Base-by-base conservation (phyloP, 30 jellyfish, hydroid and myxozoan species). In the Turritopsis rubra region DNA sequence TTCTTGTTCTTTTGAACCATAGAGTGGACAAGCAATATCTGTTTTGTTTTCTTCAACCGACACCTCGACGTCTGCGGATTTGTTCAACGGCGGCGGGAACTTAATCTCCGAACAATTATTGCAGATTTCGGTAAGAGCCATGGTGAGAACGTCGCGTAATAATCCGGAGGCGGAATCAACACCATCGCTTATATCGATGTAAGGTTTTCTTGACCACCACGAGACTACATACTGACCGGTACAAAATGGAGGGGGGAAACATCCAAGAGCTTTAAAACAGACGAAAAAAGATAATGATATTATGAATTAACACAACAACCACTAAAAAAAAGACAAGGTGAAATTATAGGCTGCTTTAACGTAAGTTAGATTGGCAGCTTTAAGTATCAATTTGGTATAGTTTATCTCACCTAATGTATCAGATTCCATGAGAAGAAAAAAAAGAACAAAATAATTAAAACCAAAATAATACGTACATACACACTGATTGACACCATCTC, bases 131-230 rank as follows among this genome's bases (percentile, higher is more conserved):
- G 80, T 72, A 0, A 92, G 75, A 60, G 88, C 88, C 66, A 88
- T 89, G 16, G 53, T 92, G 53, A 92, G 92, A 68, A 92, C 29
- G 70, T 92, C 98, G 77, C 86, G 86, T 87, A 92, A 92, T 21
- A 92, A 81, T 1, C 98, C 98, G 29, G 60, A 76, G 5, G 98
- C 96, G 25, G 72, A 83, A 26, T 80, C 88, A 73, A 74, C 74
- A 9, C 90, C 84, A 1, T 84, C 75, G 65, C 84, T 82, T n/a
- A 13, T 23, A 18, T 92, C 87, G 28, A 92, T 89, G 80, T 92
- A 92, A 8, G 98, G 98, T 28, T 87, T 87, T 17, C 98, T 87
- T 23, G 96, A 25, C 98, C 98, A 92, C 98, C 98, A 92, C 17
- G 94, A 89, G 19, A 96, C 98, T 26, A 79, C 78, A 79, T 79